Evolutionary conservation across 2,797 vertebrate genomes (phyloP).

Genomic region (Sebastes iracundus): DNA sequence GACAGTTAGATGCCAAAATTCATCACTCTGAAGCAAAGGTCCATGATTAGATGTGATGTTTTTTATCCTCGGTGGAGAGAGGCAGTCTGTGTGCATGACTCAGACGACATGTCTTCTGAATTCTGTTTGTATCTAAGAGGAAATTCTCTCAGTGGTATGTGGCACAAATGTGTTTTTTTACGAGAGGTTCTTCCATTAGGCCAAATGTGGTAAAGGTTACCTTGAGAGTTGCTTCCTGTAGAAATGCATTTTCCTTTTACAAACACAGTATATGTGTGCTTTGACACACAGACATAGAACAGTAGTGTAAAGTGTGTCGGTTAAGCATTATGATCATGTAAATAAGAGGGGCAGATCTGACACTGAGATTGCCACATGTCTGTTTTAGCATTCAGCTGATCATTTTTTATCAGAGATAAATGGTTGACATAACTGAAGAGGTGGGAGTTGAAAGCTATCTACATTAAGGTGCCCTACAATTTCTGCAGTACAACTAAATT

Average conservation of each 20-base stretch:
- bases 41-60: background rate
- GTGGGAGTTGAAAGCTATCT: conserved; percentile 2
- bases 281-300: background rate
- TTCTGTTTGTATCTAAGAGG: background rate
- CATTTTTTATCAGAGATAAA: background rate
- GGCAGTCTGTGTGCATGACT: background rate
- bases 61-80: background rate
- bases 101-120: background rate
- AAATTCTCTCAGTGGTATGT: background rate
- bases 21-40: background rate
- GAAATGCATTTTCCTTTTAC: background rate
- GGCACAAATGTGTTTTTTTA: background rate
- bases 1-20: background rate
- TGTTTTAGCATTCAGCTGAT: background rate
- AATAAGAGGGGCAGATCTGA: background rate
- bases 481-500: conserved; percentile 22
- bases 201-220: background rate
- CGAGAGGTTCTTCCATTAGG: background rate
- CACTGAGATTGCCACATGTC: background rate
- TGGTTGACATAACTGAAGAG: background rate
- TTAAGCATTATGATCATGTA: background rate
- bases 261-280: too few species aligned
- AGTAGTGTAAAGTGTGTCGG: background rate
- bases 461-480: background rate
- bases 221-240: background rate